phyloP scores from a whole-genome alignment of 2,888 invertebrate genomes.

The Microplitis deprimator region DNA sequence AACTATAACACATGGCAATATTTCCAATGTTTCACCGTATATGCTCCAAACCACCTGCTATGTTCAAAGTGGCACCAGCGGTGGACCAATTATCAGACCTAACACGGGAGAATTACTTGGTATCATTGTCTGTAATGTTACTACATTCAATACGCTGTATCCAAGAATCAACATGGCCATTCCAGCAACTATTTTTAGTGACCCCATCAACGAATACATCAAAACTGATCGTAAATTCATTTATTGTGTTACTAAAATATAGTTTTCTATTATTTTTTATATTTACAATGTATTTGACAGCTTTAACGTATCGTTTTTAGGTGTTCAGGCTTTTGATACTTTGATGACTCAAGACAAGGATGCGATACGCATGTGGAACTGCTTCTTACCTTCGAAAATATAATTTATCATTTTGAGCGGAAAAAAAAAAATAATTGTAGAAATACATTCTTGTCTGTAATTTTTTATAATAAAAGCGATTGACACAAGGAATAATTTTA shows the following conservation, averaged over 20 bases:
- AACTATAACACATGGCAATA: constrained; percentile 74
- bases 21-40: constrained; percentile 74
- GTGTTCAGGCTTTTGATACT: constrained; percentile 69
- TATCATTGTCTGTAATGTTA: constrained; percentile 76
- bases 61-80: constrained; percentile 78
- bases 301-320: constrained; percentile 67
- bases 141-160: constrained; percentile 73
- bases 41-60: constrained; percentile 78
- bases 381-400: constrained; percentile 64
- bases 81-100: constrained; percentile 75
- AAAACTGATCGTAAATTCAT: constrained; percentile 71
- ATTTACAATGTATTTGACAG: constrained; percentile 3
- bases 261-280: not conserved
- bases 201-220: constrained; percentile 71
- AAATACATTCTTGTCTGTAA: too few species aligned
- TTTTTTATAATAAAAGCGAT: too few species aligned
- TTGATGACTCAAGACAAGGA: constrained; percentile 72
- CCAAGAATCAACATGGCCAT: constrained; percentile 78
- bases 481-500: too few species aligned
- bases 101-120: constrained; percentile 73
- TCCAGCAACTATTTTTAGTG: constrained; percentile 72
- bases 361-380: constrained; percentile 74
- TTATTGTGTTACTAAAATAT: not conserved
- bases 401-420: constrained; percentile 43
- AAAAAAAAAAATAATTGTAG: too few species aligned